Percentiles rank a stretch among this genome's conserved stretches.
Conservation (phyloP, 2,113 vertebrate genomes). For the Myanophis thanlyinensis region DNA sequence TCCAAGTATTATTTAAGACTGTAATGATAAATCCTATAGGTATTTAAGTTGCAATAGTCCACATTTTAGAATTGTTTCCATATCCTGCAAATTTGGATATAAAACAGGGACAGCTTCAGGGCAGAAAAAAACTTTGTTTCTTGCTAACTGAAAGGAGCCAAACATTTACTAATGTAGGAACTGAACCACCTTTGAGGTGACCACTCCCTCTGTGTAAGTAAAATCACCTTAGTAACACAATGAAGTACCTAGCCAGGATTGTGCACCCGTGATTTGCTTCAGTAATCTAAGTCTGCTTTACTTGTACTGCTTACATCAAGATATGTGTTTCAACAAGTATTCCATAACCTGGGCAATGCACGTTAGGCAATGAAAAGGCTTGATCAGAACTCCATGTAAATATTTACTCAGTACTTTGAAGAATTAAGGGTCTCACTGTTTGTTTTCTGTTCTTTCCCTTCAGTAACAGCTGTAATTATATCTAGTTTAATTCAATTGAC, state of each 20-base stretch:
- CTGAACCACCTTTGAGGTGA: slow-evolving; percentile 19
- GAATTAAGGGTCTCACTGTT: not conserved
- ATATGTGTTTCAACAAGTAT: not conserved
- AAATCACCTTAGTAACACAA: slow-evolving; percentile 52
- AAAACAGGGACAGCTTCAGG: slow-evolving; percentile 16
- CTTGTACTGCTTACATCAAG: not conserved
- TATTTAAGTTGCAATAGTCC: slow-evolving; percentile 29
- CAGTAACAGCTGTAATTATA: not conserved
- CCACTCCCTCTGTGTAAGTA: slow-evolving; percentile 45
- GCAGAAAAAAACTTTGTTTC: slow-evolving; percentile 14
- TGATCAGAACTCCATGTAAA: not conserved
- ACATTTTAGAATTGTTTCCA: slow-evolving; percentile 44
- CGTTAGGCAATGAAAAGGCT: not conserved
- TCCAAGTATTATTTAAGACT: slow-evolving; percentile 46
- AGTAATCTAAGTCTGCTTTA: slow-evolving; percentile 2
- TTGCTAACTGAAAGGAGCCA: slow-evolving; percentile 16
- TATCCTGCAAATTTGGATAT: slow-evolving; percentile 29
- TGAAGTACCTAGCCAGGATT: slow-evolving; percentile 29
- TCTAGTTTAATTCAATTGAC: not conserved
- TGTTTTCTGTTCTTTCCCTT: not conserved
- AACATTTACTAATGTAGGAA: slow-evolving; percentile 5
- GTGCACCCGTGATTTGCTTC: slow-evolving; percentile 3
- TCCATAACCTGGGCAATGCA: not conserved
- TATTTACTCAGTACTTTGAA: not conserved
- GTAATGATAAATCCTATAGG: slow-evolving; percentile 7